Evolutionary conservation across 2,888 invertebrate species (phyloP).

Genomic region (Caenorhabditis sp.): DNA sequence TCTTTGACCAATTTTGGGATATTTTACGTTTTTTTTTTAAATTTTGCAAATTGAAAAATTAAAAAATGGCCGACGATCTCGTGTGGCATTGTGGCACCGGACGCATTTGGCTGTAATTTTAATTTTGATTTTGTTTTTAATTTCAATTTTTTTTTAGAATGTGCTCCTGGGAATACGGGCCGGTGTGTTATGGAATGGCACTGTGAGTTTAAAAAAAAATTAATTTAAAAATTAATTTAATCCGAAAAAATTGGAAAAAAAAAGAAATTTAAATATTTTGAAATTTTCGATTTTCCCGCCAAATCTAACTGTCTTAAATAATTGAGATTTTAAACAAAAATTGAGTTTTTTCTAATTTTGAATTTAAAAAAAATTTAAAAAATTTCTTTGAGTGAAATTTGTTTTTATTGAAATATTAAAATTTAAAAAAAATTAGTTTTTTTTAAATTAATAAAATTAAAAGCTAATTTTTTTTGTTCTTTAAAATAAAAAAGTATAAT

Average conservation of each 20-base stretch:
- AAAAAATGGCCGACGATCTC: background rate
- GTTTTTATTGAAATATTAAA: background rate
- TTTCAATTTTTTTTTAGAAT: slow-evolving; percentile 7
- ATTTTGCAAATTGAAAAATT: slow-evolving; percentile 3
- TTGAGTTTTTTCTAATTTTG: background rate
- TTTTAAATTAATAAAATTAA: no score
- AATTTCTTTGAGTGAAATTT: background rate
- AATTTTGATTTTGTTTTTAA: background rate
- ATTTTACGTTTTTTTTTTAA: background rate
- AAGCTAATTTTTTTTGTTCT: no score
- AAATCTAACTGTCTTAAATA: no score
- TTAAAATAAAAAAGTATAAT: no score
- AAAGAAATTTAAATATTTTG: background rate
- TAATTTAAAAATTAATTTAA: background rate
- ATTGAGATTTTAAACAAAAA: slow-evolving; percentile 16
- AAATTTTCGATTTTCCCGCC: background rate
- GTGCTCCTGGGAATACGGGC: slow-evolving; percentile 38
- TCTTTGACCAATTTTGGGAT: background rate
- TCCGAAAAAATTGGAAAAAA: background rate
- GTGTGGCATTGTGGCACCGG: background rate
- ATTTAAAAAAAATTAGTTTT: no score
- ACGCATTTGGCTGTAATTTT: slow-evolving; percentile 27
- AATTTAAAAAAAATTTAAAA: background rate
- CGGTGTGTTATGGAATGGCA: slow-evolving; percentile 42
- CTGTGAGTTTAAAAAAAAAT: slow-evolving; percentile 21